Evolutionary conservation across 2,797 vertebrate genomes (phyloP).

Genomic region (Tachyglossus aculeatus): DNA sequence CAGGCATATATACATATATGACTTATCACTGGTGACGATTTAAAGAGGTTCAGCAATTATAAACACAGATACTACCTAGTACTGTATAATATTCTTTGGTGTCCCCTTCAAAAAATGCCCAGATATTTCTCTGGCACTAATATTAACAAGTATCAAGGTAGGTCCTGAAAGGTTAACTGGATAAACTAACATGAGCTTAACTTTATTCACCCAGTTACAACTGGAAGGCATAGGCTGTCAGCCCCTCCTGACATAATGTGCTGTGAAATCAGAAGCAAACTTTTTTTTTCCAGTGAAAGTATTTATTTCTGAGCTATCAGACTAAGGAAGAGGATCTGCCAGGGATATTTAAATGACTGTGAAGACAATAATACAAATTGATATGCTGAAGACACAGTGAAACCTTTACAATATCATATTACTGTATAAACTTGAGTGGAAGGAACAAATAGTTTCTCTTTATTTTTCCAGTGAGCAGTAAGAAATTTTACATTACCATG

Average conservation of each 20-base stretch:
- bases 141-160: not conserved
- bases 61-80: not conserved
- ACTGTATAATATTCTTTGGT: not conserved
- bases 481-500: constrained; percentile 72
- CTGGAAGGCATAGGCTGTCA: constrained; percentile 8
- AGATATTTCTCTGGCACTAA: not conserved
- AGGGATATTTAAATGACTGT: constrained; percentile 40
- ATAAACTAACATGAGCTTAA: constrained; percentile 8
- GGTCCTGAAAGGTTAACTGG: not conserved
- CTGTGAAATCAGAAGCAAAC: not conserved
- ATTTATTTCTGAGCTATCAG: constrained; percentile 44
- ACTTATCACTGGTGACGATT: not conserved
- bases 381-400: constrained; percentile 24
- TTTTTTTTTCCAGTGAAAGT: constrained; percentile 21
- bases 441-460: constrained; percentile 62
- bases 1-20: too few species aligned
- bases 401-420: constrained; percentile 43
- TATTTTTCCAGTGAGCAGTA: constrained; percentile 56
- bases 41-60: not conserved
- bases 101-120: not conserved
- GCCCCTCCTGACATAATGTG: constrained; percentile 9
- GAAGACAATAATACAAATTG: constrained; percentile 51
- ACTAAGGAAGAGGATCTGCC: constrained; percentile 28
- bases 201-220: not conserved
- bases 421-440: constrained; percentile 63